Evolutionary conservation across 2,888 invertebrate genomes (phyloP).

Genomic region (Drosophila tanythrix): DNA sequence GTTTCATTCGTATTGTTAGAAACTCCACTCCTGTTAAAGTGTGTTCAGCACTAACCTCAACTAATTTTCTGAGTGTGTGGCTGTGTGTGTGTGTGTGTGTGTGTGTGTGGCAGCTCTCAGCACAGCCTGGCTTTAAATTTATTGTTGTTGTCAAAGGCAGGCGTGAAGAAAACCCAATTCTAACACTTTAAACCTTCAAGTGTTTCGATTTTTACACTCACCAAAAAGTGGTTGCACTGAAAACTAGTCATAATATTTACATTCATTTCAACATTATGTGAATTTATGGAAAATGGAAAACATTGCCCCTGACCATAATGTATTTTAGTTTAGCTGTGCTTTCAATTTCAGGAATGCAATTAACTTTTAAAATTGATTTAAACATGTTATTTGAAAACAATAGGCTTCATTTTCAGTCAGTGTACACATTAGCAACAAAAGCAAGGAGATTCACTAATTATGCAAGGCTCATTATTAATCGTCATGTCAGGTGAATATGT

Average conservation of each 20-base stretch:
- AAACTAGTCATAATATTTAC: background rate
- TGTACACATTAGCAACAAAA: background rate
- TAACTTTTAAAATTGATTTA: background rate
- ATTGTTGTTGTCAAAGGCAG: slow-evolving; percentile 72
- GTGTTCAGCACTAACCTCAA: slow-evolving; percentile 29
- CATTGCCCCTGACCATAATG: background rate
- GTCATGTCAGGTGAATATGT: slow-evolving; percentile 54
- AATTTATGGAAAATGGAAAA: background rate
- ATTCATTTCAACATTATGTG: background rate
- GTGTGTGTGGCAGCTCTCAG: slow-evolving; percentile 44
- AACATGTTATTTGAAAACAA: background rate
- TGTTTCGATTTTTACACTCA: background rate
- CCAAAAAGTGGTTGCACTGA: background rate
- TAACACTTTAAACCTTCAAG: slow-evolving; percentile 10
- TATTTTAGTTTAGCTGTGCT: background rate
- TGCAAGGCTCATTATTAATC: slow-evolving; percentile 70
- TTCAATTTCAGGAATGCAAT: background rate
- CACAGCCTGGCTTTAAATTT: slow-evolving; percentile 63
- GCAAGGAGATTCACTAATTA: slow-evolving; percentile 60
- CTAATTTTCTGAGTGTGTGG: slow-evolving; percentile 44
- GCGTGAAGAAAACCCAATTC: slow-evolving; percentile 32
- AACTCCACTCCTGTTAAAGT: slow-evolving; percentile 28
- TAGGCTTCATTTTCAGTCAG: background rate
- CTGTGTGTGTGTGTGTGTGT: background rate
- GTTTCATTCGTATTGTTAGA: slow-evolving; percentile 10